These are phyloP conservation scores for Hemiprocne comata DNA, from an alignment of 2,113 vertebrate species.

Conservation along the genomic window DNA sequence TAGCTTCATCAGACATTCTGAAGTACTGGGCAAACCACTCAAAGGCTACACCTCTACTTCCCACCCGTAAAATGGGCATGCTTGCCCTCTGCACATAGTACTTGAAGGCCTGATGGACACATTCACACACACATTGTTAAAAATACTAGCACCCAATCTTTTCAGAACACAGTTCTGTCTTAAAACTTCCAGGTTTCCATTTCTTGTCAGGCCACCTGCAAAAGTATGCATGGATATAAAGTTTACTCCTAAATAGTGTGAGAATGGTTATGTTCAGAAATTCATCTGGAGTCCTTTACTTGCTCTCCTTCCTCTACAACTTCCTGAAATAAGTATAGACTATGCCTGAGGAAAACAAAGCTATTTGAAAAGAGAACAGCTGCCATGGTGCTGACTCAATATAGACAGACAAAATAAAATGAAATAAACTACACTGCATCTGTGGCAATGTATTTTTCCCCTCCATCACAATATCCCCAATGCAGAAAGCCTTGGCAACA, in stretches of 20 bases:
- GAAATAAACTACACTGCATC: conserved; percentile 51
- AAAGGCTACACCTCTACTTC: neutral
- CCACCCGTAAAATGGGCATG: neutral
- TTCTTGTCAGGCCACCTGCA: conserved; percentile 12
- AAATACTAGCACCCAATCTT: neutral
- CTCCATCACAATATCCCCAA: conserved; percentile 22
- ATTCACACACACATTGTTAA: neutral
- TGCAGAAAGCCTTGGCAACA: neutral
- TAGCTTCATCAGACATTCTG: neutral
- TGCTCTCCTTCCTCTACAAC: conserved; percentile 24
- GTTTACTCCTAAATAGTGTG: conserved; percentile 1
- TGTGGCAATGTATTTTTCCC: conserved; percentile 36
- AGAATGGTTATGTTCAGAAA: conserved; percentile 13
- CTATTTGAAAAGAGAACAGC: conserved; percentile 70
- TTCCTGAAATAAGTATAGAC: conserved; percentile 62
- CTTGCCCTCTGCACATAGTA: neutral
- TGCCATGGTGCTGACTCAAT: conserved; percentile 70
- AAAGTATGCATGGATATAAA: neutral
- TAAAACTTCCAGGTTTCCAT: neutral
- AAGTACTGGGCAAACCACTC: neutral
- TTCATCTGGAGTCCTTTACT: conserved; percentile 57
- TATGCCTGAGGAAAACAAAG: conserved; percentile 67
- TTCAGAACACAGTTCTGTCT: neutral
- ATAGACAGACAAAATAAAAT: conserved; percentile 62
- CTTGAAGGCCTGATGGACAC: neutral